Evolutionary conservation across 2,888 invertebrate species (phyloP).

Genomic region (Oxytorus armatus): DNA sequence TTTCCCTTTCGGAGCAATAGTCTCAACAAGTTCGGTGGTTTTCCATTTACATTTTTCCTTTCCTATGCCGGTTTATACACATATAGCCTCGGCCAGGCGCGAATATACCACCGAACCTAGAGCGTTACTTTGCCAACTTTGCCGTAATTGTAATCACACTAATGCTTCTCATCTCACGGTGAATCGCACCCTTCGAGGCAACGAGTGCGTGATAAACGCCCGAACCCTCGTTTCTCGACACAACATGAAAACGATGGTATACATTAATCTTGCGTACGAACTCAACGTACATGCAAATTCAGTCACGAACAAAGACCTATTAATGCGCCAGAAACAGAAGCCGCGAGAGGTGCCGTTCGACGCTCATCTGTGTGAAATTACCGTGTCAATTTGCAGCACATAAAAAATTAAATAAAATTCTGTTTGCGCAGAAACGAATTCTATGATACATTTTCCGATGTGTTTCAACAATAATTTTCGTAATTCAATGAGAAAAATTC

Average conservation of each 20-base stretch:
- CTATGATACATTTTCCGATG: too few species aligned
- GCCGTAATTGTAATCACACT: constrained; percentile 76
- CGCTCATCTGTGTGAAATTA: too few species aligned
- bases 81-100: constrained; percentile 27
- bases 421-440: too few species aligned
- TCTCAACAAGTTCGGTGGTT: constrained; percentile 41
- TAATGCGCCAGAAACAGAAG: background rate
- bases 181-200: constrained; percentile 49
- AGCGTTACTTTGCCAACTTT: constrained; percentile 70
- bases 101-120: constrained; percentile 29
- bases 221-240: constrained; percentile 29
- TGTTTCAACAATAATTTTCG: too few species aligned
- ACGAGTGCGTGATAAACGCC: constrained; percentile 42
- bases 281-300: constrained; percentile 1
- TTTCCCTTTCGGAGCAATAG: constrained; percentile 9
- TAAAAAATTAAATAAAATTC: too few species aligned
- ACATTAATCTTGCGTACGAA: background rate
- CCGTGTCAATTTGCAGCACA: too few species aligned
- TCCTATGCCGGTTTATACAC: constrained; percentile 6
- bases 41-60: constrained; percentile 9
- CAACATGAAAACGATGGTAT: background rate
- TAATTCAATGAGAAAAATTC: too few species aligned
- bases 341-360: background rate
- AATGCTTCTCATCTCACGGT: constrained; percentile 70
- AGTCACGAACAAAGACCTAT: background rate